Evolutionary conservation across 2,888 invertebrate genomes (phyloP).

Genomic region (Electrophaes corylata): DNA sequence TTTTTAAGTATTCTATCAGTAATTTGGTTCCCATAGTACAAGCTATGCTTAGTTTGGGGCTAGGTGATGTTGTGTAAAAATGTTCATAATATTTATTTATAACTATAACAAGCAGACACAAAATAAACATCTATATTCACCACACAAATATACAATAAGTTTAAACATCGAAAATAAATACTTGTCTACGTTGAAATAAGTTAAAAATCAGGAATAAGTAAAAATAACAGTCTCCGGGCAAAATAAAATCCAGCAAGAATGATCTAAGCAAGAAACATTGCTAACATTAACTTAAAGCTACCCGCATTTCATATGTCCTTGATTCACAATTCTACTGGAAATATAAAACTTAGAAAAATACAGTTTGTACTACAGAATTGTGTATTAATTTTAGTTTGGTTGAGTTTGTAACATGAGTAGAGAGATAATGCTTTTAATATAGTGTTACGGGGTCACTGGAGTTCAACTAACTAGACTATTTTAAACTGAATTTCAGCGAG

Average conservation of each 20-base stretch:
- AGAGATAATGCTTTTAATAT: slow-evolving; percentile 7
- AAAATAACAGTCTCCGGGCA: not conserved
- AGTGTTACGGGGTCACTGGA: slow-evolving; percentile 2
- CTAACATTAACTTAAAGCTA: slow-evolving; percentile 21
- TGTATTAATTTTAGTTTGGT: slow-evolving; percentile 12
- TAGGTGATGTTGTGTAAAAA: too few relatives aligned
- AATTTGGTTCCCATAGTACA: too few relatives aligned
- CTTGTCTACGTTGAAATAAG: not conserved
- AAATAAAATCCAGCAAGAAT: slow-evolving; percentile 18
- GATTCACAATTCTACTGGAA: slow-evolving; percentile 2
- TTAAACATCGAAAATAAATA: not conserved
- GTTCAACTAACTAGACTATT: slow-evolving; percentile 4
- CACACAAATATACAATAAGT: too few relatives aligned
- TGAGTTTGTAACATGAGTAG: slow-evolving; percentile 12
- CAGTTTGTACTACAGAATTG: slow-evolving; percentile 2
- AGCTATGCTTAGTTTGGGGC: too few relatives aligned
- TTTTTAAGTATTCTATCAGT: too few relatives aligned
- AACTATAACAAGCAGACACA: too few relatives aligned
- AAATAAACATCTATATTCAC: too few relatives aligned
- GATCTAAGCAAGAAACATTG: slow-evolving; percentile 25
- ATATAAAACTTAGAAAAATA: slow-evolving; percentile 9
- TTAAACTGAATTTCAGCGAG: not conserved
- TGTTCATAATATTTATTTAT: too few relatives aligned
- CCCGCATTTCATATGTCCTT: slow-evolving; percentile 22
- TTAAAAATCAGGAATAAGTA: not conserved